Conservation (phyloP, 2,888 invertebrate genomes). For the Drosophila ezoana region DNA sequence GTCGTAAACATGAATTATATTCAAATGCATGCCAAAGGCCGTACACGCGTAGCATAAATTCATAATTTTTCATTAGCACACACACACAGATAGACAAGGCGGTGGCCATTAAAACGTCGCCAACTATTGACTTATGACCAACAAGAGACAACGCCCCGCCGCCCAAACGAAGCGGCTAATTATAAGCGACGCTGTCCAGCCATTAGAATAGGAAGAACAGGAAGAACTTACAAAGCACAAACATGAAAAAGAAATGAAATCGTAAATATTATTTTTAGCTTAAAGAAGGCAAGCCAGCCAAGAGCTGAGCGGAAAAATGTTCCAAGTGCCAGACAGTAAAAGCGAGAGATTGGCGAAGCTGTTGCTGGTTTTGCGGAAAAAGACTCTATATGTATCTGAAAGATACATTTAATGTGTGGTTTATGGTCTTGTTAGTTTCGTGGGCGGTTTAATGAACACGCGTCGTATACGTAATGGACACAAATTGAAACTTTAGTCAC, state of each 20-base stretch:
- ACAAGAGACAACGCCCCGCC: slow-evolving; percentile 28
- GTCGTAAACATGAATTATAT: slow-evolving; percentile 51
- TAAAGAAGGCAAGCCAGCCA: slow-evolving; percentile 11
- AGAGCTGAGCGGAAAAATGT: slow-evolving; percentile 28
- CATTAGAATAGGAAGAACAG: slow-evolving; percentile 26
- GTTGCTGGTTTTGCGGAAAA: slow-evolving; percentile 33
- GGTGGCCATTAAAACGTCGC: slow-evolving; percentile 71
- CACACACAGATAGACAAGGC: slow-evolving; percentile 29
- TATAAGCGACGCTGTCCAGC: slow-evolving; percentile 57
- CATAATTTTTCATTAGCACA: slow-evolving; percentile 77
- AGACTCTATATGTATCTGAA: slow-evolving; percentile 8
- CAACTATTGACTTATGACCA: slow-evolving; percentile 77
- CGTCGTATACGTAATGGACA: slow-evolving; percentile 46
- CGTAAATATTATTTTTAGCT: slow-evolving; percentile 73
- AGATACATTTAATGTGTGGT: slow-evolving; percentile 43
- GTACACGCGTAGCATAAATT: slow-evolving; percentile 48
- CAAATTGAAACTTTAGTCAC: slow-evolving; percentile 68
- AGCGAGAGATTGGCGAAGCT: slow-evolving; percentile 14
- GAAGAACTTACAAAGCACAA: slow-evolving; percentile 46
- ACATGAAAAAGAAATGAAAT: slow-evolving; percentile 67
- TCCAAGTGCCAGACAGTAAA: slow-evolving; percentile 22
- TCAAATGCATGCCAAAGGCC: slow-evolving; percentile 28
- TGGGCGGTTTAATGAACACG: slow-evolving; percentile 55
- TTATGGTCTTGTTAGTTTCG: slow-evolving; percentile 25
- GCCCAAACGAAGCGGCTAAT: slow-evolving; percentile 58